A percentile compares a stretch with the other conserved stretches of the same genome.
These are phyloP conservation scores for Stigmatopora argus DNA, from an alignment of 2,113 vertebrate species.

Conservation along the genomic window DNA sequence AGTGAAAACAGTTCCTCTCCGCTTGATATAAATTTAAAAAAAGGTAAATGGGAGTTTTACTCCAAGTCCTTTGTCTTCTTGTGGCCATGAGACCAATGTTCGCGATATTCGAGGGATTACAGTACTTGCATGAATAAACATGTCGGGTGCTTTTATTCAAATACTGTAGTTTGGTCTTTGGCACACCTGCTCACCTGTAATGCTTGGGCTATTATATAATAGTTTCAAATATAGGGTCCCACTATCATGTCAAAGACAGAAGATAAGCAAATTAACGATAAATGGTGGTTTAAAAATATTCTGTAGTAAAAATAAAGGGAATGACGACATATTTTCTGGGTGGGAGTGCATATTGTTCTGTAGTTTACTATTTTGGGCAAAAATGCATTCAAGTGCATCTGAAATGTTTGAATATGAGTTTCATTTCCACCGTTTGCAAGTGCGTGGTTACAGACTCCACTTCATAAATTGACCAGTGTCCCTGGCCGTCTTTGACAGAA, in stretches of 20 bases:
- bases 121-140: no score
- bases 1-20: no score
- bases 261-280: no score
- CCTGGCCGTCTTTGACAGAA: constrained; percentile 4
- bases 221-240: not conserved
- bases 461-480: not conserved
- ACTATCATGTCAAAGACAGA: not conserved
- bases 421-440: not conserved
- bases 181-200: not conserved
- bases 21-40: no score
- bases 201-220: not conserved
- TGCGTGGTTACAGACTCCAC: not conserved
- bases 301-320: not conserved
- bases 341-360: not conserved
- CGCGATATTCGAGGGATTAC: no score
- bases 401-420: not conserved
- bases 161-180: not conserved
- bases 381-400: not conserved
- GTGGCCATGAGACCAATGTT: no score
- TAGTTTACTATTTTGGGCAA: not conserved
- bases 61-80: no score
- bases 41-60: no score
- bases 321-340: not conserved
- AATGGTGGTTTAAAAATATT: not conserved
- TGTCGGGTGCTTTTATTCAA: not conserved